Evolutionary conservation across 1,140 invertebrate species (phyloP).

Genomic region (Drosophila funebris): DNA sequence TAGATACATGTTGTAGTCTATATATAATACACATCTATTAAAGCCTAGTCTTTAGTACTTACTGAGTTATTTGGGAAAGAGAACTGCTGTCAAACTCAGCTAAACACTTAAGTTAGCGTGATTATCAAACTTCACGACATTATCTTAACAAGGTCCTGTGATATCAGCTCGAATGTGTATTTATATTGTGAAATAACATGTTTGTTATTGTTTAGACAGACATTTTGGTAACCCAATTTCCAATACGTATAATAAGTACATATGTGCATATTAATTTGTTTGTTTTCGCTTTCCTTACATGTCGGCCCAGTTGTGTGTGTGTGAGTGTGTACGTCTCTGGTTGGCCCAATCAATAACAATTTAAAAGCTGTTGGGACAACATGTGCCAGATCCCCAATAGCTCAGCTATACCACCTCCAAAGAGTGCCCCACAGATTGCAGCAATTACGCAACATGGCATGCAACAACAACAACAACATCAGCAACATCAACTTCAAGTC

Average conservation of each 20-base stretch:
- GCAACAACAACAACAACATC: conserved; percentile 36
- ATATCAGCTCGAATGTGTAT: neutral
- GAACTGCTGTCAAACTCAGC: neutral
- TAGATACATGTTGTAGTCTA: no score
- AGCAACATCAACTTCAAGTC: conserved; percentile 27
- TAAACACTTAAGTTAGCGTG: neutral
- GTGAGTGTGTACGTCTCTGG: conserved; percentile 14
- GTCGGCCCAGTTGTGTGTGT: conserved; percentile 12
- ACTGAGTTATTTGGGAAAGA: no score
- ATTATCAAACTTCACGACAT: neutral
- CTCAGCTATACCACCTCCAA: conserved; percentile 34
- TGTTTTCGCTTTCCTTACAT: conserved; percentile 55
- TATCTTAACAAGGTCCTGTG: conserved; percentile 1
- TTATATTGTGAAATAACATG: conserved; percentile 17
- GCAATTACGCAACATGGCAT: conserved; percentile 77
- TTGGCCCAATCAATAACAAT: conserved; percentile 74
- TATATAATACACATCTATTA: no score
- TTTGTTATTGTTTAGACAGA: conserved; percentile 40
- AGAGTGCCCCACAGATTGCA: conserved; percentile 62
- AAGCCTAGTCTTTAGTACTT: no score
- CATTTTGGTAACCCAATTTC: conserved; percentile 66
- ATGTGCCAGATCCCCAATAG: conserved; percentile 52
- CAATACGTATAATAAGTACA: conserved; percentile 38
- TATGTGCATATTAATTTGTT: conserved; percentile 67
- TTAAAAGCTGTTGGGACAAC: conserved; percentile 79